phyloP scores from a whole-genome alignment of 64 coral and sea anemone genomes.

The Stichodactyla helianthus region DNA sequence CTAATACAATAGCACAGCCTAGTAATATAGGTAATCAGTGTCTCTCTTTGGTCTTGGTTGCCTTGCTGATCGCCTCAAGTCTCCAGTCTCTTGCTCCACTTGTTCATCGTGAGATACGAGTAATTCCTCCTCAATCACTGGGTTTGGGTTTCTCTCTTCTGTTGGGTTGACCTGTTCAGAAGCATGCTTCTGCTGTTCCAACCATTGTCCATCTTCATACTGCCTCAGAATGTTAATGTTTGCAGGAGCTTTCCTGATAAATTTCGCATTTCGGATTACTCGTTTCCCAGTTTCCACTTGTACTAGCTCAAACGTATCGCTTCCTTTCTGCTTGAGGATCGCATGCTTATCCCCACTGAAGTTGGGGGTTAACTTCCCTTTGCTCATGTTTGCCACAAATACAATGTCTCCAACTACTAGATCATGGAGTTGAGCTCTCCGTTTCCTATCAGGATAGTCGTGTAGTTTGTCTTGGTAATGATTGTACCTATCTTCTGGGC shows the following conservation, averaged over 20 bases:
- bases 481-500: slow-evolving; percentile 12
- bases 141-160: not conserved
- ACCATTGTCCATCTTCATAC: not conserved
- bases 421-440: not conserved
- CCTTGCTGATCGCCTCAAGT: slow-evolving; percentile 9
- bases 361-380: slow-evolving; percentile 26
- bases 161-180: not conserved
- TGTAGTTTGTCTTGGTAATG: slow-evolving; percentile 6
- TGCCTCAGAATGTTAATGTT: not conserved
- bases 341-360: slow-evolving; percentile 36
- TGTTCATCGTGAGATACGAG: not conserved
- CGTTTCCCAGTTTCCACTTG: slow-evolving; percentile 28
- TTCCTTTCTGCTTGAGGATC: slow-evolving; percentile 35
- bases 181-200: not conserved
- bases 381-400: slow-evolving; percentile 49
- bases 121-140: not conserved
- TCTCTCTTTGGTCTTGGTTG: slow-evolving; percentile 16
- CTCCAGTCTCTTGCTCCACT: not conserved
- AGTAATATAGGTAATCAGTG: slow-evolving; percentile 15
- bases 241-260: slow-evolving; percentile 31
- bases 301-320: slow-evolving; percentile 32
- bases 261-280: slow-evolving; percentile 48
- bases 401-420: slow-evolving; percentile 33
- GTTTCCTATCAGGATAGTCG: slow-evolving; percentile 13
- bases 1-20: not conserved